Conservation (phyloP, 2,888 invertebrate species). For the Cacoxenus indagator region DNA sequence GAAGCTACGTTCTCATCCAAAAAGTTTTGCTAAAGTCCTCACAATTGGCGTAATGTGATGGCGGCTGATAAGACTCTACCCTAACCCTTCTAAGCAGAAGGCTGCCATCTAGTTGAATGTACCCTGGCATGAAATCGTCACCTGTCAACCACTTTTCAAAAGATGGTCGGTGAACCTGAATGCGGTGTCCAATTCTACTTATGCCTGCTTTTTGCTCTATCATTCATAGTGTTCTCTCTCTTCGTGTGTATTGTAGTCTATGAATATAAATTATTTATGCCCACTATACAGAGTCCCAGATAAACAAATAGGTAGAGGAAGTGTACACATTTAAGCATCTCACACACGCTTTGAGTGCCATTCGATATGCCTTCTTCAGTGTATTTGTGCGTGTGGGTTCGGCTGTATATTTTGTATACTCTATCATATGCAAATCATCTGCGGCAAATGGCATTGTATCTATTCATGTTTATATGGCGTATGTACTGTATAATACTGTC, state of each 20-base stretch:
- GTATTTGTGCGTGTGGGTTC: background rate
- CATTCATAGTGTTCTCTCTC: too few species aligned
- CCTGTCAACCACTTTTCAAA: too few species aligned
- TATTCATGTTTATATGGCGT: background rate
- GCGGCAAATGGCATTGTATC: constrained; percentile 15
- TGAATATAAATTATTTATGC: constrained; percentile 26
- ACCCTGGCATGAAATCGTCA: too few species aligned
- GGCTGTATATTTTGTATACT: background rate
- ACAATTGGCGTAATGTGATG: too few species aligned
- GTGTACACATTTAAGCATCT: background rate
- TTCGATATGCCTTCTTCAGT: constrained; percentile 1
- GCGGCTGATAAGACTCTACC: too few species aligned
- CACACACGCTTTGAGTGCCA: background rate
- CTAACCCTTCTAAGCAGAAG: too few species aligned
- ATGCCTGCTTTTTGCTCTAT: background rate
- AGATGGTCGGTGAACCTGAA: too few species aligned
- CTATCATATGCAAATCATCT: constrained; percentile 20
- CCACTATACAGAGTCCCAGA: background rate
- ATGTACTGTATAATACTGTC: background rate
- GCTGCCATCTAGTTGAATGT: too few species aligned
- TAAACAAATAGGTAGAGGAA: background rate
- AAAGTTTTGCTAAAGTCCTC: too few species aligned
- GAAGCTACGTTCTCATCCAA: too few species aligned
- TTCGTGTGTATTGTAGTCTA: constrained; percentile 32
- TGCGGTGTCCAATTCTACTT: background rate